Conservation (phyloP, 2,888 invertebrate genomes). For the Apamea epomidion region DNA sequence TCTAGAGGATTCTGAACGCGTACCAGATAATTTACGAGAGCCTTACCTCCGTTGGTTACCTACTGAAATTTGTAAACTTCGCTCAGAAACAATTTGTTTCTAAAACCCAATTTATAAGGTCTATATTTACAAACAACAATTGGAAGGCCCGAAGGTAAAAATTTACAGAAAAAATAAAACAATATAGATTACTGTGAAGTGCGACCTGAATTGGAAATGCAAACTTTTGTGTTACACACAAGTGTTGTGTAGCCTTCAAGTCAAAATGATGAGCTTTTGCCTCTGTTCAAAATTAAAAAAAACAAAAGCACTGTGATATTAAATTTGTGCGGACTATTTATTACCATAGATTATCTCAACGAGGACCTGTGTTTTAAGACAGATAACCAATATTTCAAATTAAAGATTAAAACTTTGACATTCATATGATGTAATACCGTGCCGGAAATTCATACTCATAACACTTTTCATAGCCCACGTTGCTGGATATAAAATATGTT, state of each 20-base stretch:
- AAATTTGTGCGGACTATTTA: not conserved
- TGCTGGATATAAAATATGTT: not conserved
- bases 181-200: conserved; percentile 31
- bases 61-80: conserved; percentile 55
- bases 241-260: not conserved
- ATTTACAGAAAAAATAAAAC: conserved; percentile 31
- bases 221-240: conserved; percentile 26
- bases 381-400: not conserved
- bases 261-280: not conserved
- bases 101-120: conserved; percentile 57
- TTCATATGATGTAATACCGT: not conserved
- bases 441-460: not conserved
- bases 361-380: not conserved
- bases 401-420: not conserved
- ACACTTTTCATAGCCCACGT: not conserved
- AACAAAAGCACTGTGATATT: not conserved
- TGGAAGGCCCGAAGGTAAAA: conserved; percentile 26
- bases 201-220: conserved; percentile 31
- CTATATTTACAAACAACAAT: conserved; percentile 49
- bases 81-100: conserved; percentile 57
- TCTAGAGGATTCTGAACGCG: conserved; percentile 54
- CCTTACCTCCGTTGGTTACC: conserved; percentile 44
- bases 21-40: conserved; percentile 57
- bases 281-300: not conserved
- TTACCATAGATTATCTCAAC: not conserved